A percentile compares a stretch with the other conserved stretches of the same genome.
Conservation (phyloP, 2,888 invertebrate genomes). For the Drosophila falleni region DNA sequence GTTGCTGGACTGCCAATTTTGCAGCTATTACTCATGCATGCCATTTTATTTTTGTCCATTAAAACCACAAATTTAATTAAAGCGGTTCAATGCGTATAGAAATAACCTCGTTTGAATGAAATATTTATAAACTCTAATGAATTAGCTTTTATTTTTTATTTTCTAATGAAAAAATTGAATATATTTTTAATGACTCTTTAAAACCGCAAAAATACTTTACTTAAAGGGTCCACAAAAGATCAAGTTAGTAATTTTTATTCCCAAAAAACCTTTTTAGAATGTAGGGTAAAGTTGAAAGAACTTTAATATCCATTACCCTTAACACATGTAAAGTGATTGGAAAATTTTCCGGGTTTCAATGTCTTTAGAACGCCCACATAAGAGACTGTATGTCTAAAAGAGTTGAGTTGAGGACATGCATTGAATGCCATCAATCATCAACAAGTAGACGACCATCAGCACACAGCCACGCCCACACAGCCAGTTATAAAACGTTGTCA, state of each 20-base stretch:
- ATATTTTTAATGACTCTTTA: background rate
- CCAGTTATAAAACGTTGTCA: conserved; percentile 37
- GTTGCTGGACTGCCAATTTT: no score
- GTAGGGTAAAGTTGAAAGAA: conserved; percentile 19
- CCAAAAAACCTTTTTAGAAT: background rate
- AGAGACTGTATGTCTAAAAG: conserved; percentile 9
- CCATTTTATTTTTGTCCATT: no score
- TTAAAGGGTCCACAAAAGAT: background rate
- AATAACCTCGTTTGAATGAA: background rate
- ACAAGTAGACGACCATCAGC: conserved; percentile 53
- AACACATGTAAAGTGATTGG: conserved; percentile 32
- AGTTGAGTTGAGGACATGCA: conserved; percentile 21
- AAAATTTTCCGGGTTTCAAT: conserved; percentile 24
- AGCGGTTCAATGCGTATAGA: background rate
- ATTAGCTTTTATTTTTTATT: no score
- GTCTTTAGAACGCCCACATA: background rate
- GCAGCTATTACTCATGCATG: no score
- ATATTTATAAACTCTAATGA: background rate
- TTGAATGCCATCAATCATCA: conserved; percentile 63
- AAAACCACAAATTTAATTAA: no score
- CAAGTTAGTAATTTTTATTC: background rate
- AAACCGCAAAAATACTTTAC: background rate
- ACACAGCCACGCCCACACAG: conserved; percentile 28
- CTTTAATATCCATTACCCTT: background rate
- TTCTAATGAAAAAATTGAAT: background rate